Evolutionary conservation across 1,140 invertebrate species (phyloP).

Genomic region (Trypoxylus dichotomus): DNA sequence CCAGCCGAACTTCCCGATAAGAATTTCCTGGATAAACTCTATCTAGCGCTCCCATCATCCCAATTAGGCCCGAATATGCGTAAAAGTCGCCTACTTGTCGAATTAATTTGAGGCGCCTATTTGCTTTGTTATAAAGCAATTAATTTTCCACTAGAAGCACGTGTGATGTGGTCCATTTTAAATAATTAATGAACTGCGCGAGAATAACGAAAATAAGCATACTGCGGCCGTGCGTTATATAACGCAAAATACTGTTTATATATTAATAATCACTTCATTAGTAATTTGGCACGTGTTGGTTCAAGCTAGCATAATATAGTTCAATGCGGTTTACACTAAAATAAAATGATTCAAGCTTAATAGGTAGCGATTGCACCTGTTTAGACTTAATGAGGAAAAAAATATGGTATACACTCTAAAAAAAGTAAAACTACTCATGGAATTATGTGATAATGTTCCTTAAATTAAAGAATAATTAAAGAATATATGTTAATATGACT

Average conservation of each 20-base stretch:
- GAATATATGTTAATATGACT: no score
- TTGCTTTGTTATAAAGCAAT: not conserved
- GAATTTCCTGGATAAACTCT: not conserved
- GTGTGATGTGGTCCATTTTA: not conserved
- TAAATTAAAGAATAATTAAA: no score
- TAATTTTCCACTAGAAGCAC: not conserved
- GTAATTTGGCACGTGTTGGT: not conserved
- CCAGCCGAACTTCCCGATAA: not conserved
- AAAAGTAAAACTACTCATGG: no score
- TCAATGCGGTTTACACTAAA: no score
- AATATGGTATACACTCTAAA: no score
- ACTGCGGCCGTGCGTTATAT: not conserved
- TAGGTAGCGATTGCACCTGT: no score
- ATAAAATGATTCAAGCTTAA: no score
- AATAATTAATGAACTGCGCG: not conserved
- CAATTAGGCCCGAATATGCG: no score
- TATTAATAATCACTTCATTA: not conserved
- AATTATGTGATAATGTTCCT: no score
- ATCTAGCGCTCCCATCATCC: no score
- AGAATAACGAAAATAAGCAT: not conserved
- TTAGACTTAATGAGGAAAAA: no score
- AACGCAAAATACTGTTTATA: not conserved
- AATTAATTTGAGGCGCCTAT: not conserved
- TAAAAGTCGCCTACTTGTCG: not conserved
- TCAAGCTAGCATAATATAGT: not conserved